Percentiles rank a stretch among this genome's conserved stretches.
These are phyloP conservation scores for Magallana angulata DNA, from an alignment of 1,140 invertebrate species.

Conservation along the genomic window DNA sequence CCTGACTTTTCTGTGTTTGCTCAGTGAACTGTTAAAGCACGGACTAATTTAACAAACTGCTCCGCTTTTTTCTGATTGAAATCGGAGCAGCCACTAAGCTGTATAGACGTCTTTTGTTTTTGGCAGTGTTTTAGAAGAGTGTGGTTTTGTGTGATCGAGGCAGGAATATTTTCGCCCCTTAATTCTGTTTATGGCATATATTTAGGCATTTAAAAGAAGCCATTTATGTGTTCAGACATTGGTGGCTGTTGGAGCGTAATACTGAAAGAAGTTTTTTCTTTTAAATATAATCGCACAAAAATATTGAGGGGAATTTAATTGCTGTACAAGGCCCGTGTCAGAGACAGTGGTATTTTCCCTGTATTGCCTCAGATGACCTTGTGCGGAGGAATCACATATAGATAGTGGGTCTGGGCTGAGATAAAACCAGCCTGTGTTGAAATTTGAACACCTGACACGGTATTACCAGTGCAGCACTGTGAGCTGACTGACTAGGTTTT, in stretches of 20 bases:
- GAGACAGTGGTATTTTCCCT: conserved; percentile 14
- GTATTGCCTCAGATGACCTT: conserved; percentile 28
- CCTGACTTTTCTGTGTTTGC: conserved; percentile 5
- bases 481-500: background rate
- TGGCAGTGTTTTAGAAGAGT: background rate
- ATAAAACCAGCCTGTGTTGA: conserved; percentile 12
- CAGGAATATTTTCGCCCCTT: background rate
- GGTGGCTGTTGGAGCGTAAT: background rate
- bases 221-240: background rate
- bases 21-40: conserved; percentile 23
- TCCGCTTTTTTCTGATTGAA: conserved; percentile 23
- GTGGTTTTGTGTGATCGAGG: background rate
- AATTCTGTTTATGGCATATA: background rate
- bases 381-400: background rate
- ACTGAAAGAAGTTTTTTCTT: background rate
- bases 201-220: background rate
- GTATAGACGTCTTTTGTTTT: conserved; percentile 34
- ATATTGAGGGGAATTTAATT: background rate
- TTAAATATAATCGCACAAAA: background rate
- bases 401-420: background rate
- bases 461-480: background rate
- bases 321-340: background rate
- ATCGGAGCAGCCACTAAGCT: conserved; percentile 13
- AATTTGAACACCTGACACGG: conserved; percentile 26
- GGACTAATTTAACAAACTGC: conserved; percentile 31